A percentile compares a stretch with the other conserved stretches of the same genome.
These are phyloP conservation scores for Ochropacha duplaris DNA, from an alignment of 2,888 invertebrate species.

Conservation along the genomic window DNA sequence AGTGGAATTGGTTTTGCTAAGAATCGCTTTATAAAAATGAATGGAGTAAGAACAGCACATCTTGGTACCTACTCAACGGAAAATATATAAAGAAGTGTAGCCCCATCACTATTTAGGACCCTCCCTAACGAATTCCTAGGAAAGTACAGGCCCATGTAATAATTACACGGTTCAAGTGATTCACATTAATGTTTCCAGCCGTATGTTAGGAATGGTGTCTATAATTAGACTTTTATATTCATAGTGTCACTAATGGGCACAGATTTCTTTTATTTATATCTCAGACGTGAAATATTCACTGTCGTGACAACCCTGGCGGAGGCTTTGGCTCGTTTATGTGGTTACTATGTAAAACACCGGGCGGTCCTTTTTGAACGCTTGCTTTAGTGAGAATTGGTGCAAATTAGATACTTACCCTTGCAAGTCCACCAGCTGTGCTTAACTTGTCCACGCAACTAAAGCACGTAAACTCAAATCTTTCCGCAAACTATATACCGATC, in stretches of 20 bases:
- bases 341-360: not conserved
- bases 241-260: constrained; percentile 1
- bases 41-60: not conserved
- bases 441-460: not conserved
- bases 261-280: not conserved
- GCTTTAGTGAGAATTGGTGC: not conserved
- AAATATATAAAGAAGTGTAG: not conserved
- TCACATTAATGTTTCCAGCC: constrained; percentile 3
- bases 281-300: not conserved
- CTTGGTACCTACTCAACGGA: not conserved
- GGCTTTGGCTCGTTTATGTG: not conserved
- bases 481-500: too few relatives aligned
- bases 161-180: constrained; percentile 12
- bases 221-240: not conserved
- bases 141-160: constrained; percentile 41
- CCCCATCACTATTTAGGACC: not conserved
- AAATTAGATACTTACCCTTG: not conserved
- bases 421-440: not conserved
- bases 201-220: constrained; percentile 1
- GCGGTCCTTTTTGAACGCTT: not conserved
- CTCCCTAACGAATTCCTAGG: constrained; percentile 25
- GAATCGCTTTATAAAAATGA: too few relatives aligned
- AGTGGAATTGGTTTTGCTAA: not conserved
- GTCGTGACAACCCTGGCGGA: constrained; percentile 1
- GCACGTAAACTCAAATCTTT: not conserved